Evolutionary conservation across 1,140 invertebrate genomes (phyloP).

Genomic region (Venturia canescens): DNA sequence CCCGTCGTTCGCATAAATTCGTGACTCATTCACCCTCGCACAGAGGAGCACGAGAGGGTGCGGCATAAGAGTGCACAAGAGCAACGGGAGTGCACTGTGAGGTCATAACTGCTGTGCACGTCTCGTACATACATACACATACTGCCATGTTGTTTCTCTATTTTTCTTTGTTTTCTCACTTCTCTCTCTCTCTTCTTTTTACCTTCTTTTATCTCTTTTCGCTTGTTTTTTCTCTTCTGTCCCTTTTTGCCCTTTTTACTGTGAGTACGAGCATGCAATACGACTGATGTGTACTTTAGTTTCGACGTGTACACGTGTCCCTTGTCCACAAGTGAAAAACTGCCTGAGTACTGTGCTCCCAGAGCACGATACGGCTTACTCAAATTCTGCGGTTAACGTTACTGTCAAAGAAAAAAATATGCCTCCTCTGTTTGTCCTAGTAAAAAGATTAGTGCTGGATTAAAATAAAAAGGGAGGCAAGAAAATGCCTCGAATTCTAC

Average conservation of each 20-base stretch:
- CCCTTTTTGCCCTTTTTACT: not conserved
- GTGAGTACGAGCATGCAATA: not conserved
- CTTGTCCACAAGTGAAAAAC: not conserved
- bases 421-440: not conserved
- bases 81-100: conserved; percentile 8
- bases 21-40: conserved; percentile 22
- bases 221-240: not conserved
- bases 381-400: not conserved
- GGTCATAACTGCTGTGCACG: conserved; percentile 32
- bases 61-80: conserved; percentile 16
- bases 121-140: conserved; percentile 30
- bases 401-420: not conserved
- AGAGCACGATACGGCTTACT: not conserved
- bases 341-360: not conserved
- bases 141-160: not conserved
- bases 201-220: not conserved
- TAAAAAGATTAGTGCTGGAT: not conserved
- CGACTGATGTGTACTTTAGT: conserved; percentile 15
- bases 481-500: not conserved
- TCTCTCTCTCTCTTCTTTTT: not conserved
- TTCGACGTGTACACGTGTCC: conserved; percentile 7
- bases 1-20: conserved; percentile 35
- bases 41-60: not conserved
- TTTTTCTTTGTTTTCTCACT: not conserved
- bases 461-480: not conserved